Base-by-base conservation (phyloP, 2,797 vertebrate genomes). In the Takifugu rubripes region DNA sequence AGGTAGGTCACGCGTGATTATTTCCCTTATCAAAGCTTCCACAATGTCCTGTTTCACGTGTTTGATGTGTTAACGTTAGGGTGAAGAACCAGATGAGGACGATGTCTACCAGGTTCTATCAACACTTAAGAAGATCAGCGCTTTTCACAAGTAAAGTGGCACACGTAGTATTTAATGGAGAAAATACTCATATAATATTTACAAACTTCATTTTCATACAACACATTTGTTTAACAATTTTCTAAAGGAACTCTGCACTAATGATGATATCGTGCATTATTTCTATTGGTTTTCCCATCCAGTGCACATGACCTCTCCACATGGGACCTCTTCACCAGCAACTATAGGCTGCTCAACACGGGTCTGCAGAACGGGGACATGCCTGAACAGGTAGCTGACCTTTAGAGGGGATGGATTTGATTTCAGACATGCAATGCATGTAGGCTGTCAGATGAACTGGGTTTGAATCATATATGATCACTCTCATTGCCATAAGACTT, bases 251-350 rank as follows among this genome's bases (percentile, higher is more conserved):
- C 3, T 29, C 4, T 33, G 10, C 33, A 33, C 33, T 43, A 44
- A 44, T 44, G n/a, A 44, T 17, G 9, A 16, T 5, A 17, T 6
- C 43, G 17, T 44, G 43, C 10, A 17, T 44, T 44, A n/a, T 16
- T 44, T 44, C 7, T 44, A 8, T 48, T 48, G 9, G 2, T 48
- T 10, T 25, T 5, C 11, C 21, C 56, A 64, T 40, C 49, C 83
- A 99, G 96, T 86, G 95, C 96, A 75, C 96, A 98, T 73, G 96
- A 99, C 85, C 92, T 98, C 29, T 95, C 95, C 54, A 94, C 95
- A 82, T 99, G 96, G 96, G 95, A 99, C 86, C 94, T 99, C 77
- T 99, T 99, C 85, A 93, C 93, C 88, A 95, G 95, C 91, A 97
- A 94, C 89, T 99, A 98, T 84, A 95, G 94, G 82, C 88, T 99